Evolutionary conservation across 1,140 invertebrate species (phyloP).

Genomic region (Drosophila sturtevanti): DNA sequence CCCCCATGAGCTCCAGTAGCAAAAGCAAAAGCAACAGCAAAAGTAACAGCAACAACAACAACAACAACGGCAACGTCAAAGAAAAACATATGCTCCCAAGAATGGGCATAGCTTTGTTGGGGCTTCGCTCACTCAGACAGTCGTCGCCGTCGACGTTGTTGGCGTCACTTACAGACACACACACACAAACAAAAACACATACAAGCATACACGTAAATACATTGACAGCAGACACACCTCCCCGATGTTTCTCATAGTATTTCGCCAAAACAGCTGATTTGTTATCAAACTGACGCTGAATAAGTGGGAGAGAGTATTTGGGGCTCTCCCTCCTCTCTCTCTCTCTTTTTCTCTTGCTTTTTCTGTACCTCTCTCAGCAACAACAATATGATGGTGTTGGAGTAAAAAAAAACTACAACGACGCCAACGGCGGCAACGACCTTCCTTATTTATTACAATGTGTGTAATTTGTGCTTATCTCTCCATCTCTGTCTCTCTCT

Average conservation of each 20-base stretch:
- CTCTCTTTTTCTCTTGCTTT: constrained; percentile 37
- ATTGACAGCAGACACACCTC: constrained; percentile 53
- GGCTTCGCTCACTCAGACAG: constrained; percentile 57
- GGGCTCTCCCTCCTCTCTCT: background rate
- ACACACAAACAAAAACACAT: constrained; percentile 15
- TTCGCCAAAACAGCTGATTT: constrained; percentile 68
- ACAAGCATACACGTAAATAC: background rate
- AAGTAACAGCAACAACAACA: constrained; percentile 31
- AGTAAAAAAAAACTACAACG: constrained; percentile 38
- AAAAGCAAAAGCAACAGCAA: constrained; percentile 42
- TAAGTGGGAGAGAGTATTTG: constrained; percentile 32
- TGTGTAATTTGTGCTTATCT: constrained; percentile 58
- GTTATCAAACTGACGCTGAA: constrained; percentile 70
- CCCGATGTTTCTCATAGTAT: constrained; percentile 43
- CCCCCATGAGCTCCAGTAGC: constrained; percentile 21
- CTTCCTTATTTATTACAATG: constrained; percentile 82
- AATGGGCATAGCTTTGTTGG: constrained; percentile 40
- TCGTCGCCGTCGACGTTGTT: constrained; percentile 20
- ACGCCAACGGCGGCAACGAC: constrained; percentile 72
- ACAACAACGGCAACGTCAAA: constrained; percentile 37
- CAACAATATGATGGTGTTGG: constrained; percentile 27
- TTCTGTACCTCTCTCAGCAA: background rate
- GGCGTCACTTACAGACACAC: constrained; percentile 22
- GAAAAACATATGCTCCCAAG: constrained; percentile 61
- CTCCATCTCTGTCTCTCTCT: constrained; percentile 32